Conservation (phyloP, 2,797 vertebrate species). For the Chelon auratus region DNA sequence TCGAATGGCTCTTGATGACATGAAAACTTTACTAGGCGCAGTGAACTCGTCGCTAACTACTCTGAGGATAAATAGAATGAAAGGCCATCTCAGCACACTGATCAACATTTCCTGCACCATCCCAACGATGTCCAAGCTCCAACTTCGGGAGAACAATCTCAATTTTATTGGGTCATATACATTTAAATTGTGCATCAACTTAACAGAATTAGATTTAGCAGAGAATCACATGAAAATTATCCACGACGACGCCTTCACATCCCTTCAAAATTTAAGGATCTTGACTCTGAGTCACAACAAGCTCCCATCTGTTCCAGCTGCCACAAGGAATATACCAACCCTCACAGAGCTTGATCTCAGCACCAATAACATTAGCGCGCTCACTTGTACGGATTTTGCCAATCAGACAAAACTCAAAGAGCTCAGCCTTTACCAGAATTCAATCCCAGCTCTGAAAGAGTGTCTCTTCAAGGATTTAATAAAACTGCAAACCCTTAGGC, state of each 20-base stretch:
- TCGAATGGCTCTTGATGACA: constrained; percentile 38
- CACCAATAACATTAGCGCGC: constrained; percentile 65
- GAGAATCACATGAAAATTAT: constrained; percentile 43
- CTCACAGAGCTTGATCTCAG: constrained; percentile 77
- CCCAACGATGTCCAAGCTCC: constrained; percentile 68
- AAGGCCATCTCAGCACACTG: constrained; percentile 41
- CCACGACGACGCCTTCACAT: constrained; percentile 48
- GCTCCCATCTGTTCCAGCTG: constrained; percentile 61
- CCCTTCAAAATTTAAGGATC: constrained; percentile 35
- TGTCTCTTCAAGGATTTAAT: constrained; percentile 69
- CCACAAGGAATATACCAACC: constrained; percentile 50
- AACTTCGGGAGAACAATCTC: constrained; percentile 70
- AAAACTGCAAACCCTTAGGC: constrained; percentile 57
- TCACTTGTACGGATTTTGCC: constrained; percentile 67
- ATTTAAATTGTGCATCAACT: constrained; percentile 61
- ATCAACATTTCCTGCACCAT: constrained; percentile 78
- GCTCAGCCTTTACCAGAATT: constrained; percentile 69
- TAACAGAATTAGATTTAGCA: constrained; percentile 69
- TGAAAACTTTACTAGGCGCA: constrained; percentile 54
- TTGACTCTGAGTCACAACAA: constrained; percentile 67
- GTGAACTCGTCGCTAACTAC: constrained; percentile 67
- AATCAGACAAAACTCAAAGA: constrained; percentile 60
- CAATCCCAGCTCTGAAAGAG: constrained; percentile 44
- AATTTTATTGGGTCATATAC: constrained; percentile 21
- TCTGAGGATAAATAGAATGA: constrained; percentile 74